Conservation (phyloP, 2,797 vertebrate species). For the Gallinago nigripennis region DNA sequence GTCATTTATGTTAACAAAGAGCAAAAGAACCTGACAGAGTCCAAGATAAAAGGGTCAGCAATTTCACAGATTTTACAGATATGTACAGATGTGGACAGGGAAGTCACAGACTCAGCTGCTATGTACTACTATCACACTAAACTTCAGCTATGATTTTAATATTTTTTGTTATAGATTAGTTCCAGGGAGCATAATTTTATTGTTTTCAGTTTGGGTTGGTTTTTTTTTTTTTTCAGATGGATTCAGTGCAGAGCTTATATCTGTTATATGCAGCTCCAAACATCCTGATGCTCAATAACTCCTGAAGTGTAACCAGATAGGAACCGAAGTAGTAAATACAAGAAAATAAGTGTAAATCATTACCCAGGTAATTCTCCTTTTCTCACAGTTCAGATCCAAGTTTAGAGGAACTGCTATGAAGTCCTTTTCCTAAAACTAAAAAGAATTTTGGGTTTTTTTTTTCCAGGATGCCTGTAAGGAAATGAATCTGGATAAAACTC, state of each 20-base stretch:
- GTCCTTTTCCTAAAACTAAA: background rate
- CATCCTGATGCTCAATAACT: background rate
- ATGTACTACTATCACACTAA: background rate
- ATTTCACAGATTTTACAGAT: background rate
- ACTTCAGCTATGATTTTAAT: background rate
- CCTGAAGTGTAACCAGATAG: background rate
- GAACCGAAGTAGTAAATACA: background rate
- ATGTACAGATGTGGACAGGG: background rate
- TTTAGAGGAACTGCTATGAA: conserved; percentile 19
- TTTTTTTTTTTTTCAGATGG: background rate
- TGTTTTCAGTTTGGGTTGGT: background rate
- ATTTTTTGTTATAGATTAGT: background rate
- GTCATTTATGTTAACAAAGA: background rate
- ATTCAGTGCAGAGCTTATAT: background rate
- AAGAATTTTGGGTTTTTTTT: background rate
- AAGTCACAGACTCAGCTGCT: background rate
- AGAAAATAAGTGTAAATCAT: background rate
- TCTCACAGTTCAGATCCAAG: background rate
- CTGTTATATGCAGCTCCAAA: background rate
- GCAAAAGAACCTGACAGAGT: background rate
- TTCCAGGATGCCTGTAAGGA: background rate
- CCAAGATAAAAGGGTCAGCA: background rate
- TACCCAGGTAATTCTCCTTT: background rate
- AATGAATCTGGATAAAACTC: conserved; percentile 3
- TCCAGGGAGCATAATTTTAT: background rate